phyloP scores from a whole-genome alignment of 2,888 invertebrate genomes.

The Drepana falcataria region DNA sequence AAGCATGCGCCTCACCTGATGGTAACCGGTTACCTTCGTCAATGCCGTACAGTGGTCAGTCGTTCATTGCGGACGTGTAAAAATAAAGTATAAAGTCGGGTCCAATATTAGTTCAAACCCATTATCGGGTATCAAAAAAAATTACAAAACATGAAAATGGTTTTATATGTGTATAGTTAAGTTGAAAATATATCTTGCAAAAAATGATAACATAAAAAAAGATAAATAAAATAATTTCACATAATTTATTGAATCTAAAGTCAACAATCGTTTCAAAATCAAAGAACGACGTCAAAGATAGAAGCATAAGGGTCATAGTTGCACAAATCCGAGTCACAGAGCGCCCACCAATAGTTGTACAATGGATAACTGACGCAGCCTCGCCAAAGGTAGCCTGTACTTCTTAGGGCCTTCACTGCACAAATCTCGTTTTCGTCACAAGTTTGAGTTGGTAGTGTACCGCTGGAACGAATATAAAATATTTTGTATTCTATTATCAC shows the following conservation, averaged over 20 bases:
- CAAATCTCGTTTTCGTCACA: slow-evolving; percentile 55
- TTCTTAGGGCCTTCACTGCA: slow-evolving; percentile 44
- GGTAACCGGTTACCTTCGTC: too few species aligned
- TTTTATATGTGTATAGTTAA: too few species aligned
- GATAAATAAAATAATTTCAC: neutral
- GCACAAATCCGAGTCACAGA: slow-evolving; percentile 52
- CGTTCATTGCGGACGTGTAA: too few species aligned
- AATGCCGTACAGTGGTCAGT: too few species aligned
- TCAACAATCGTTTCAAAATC: neutral
- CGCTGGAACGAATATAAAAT: slow-evolving; percentile 30
- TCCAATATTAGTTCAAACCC: too few species aligned
- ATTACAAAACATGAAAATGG: too few species aligned
- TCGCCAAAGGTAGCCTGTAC: slow-evolving; percentile 55
- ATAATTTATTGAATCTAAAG: neutral
- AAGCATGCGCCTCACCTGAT: too few species aligned
- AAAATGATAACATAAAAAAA: neutral
- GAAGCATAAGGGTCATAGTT: slow-evolving; percentile 43
- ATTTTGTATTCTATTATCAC: neutral
- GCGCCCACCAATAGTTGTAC: slow-evolving; percentile 56
- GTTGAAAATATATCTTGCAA: too few species aligned
- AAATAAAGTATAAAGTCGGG: too few species aligned
- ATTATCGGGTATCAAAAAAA: too few species aligned
- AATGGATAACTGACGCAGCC: slow-evolving; percentile 51
- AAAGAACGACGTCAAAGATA: slow-evolving; percentile 34
- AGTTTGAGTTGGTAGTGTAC: slow-evolving; percentile 33